These are phyloP conservation scores for Metopolophium dirhodum DNA, from an alignment of 1,140 invertebrate species.

Conservation along the genomic window DNA sequence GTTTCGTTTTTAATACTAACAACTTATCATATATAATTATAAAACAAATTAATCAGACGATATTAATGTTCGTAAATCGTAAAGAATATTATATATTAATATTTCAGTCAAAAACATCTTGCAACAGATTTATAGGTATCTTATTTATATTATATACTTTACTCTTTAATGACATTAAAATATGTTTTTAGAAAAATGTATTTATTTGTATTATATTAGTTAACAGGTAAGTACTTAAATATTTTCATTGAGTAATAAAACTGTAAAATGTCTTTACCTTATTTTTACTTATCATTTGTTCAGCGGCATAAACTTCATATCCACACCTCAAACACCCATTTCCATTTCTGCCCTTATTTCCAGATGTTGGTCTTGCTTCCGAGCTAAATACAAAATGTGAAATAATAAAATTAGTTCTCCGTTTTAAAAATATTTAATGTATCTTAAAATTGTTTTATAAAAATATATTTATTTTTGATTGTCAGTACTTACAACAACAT, in stretches of 20 bases:
- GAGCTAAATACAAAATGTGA: constrained; percentile 62
- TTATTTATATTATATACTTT: too few species aligned
- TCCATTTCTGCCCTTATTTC: constrained; percentile 70
- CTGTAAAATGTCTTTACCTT: constrained; percentile 64
- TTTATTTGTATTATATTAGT: background rate
- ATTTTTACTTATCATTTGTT: constrained; percentile 93
- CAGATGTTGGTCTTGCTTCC: constrained; percentile 67
- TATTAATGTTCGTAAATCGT: too few species aligned
- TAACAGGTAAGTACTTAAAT: background rate
- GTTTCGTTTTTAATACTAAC: background rate
- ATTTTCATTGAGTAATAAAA: background rate
- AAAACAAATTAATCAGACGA: too few species aligned
- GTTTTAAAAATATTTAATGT: background rate
- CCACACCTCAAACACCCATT: constrained; percentile 85
- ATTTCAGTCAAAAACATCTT: background rate
- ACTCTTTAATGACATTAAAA: background rate
- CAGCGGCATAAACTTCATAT: constrained; percentile 88
- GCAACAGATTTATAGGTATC: background rate
- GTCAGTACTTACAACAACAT: constrained; percentile 72
- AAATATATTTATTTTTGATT: background rate
- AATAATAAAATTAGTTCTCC: background rate
- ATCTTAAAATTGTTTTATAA: background rate
- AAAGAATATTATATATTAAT: too few species aligned
- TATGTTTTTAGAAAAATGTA: background rate
- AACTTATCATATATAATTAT: too few species aligned